phyloP scores from a whole-genome alignment of 2,797 vertebrate genomes.

The Pipistrellus pipistrellus region DNA sequence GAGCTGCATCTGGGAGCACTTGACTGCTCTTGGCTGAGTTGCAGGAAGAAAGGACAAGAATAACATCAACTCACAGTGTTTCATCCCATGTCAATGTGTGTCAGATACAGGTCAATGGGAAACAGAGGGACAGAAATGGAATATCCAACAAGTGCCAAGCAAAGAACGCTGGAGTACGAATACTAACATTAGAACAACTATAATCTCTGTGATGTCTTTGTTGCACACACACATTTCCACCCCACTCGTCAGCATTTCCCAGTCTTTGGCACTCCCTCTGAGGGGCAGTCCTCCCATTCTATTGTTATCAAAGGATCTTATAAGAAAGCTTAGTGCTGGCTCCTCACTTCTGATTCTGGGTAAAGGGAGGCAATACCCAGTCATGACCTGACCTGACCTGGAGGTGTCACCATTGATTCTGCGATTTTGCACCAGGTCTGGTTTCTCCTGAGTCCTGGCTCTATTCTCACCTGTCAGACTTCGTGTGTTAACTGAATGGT shows the following conservation, averaged over 20 bases:
- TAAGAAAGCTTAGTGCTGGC: not conserved
- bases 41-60: constrained; percentile 78
- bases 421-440: not conserved
- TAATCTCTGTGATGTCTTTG: not conserved
- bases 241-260: not conserved
- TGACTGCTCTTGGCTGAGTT: constrained; percentile 69
- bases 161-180: not conserved
- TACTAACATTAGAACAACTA: not conserved
- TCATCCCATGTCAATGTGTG: constrained; percentile 33
- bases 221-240: not conserved
- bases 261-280: not conserved
- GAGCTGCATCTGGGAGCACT: constrained; percentile 35
- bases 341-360: not conserved
- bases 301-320: not conserved
- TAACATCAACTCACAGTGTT: constrained; percentile 66
- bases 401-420: not conserved
- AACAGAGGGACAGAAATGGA: not conserved
- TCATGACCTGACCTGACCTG: not conserved
- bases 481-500: not conserved
- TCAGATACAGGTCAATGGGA: constrained; percentile 45
- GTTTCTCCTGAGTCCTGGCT: not conserved
- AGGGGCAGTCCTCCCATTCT: not conserved
- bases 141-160: not conserved
- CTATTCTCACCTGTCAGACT: not conserved
- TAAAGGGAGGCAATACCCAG: not conserved